Evolutionary conservation across 2,113 vertebrate genomes (phyloP).

Genomic region (Nycticryphes semicollaris): DNA sequence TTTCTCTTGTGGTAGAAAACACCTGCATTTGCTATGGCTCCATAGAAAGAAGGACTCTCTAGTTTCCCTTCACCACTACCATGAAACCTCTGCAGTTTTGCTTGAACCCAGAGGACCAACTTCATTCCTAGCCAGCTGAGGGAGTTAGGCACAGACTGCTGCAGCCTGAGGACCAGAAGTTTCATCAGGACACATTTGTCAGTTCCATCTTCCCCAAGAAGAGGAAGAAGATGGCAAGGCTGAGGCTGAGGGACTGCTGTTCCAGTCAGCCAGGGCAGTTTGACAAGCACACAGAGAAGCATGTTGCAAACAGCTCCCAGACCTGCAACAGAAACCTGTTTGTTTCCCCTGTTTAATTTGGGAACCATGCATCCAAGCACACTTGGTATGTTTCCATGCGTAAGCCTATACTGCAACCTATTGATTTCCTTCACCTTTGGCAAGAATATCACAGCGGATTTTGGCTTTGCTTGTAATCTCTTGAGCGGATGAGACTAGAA

Average conservation of each 20-base stretch:
- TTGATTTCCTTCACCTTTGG: slow-evolving; percentile 56
- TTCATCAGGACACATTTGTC: not conserved
- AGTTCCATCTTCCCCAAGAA: not conserved
- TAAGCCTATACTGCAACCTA: slow-evolving; percentile 44
- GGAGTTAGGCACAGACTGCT: not conserved
- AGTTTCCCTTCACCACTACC: not conserved
- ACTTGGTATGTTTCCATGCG: slow-evolving; percentile 3
- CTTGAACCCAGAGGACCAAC: not conserved
- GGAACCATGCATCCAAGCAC: slow-evolving; percentile 47
- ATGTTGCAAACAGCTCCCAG: slow-evolving; percentile 29
- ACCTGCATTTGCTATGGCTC: not conserved
- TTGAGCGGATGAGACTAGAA: slow-evolving; percentile 32
- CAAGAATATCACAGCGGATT: slow-evolving; percentile 20
- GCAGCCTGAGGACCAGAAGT: not conserved
- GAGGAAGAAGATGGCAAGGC: not conserved
- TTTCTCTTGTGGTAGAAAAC: not conserved
- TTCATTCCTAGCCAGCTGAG: not conserved
- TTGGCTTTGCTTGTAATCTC: slow-evolving; percentile 53
- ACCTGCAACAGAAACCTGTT: slow-evolving; percentile 51
- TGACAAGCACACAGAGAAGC: not conserved
- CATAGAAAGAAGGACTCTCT: not conserved
- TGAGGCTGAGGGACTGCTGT: not conserved
- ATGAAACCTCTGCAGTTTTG: not conserved
- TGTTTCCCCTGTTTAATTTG: slow-evolving; percentile 61
- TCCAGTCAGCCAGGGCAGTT: not conserved